Percentiles rank a stretch among this genome's conserved stretches.
These are phyloP conservation scores for Bubo blakistoni DNA, from an alignment of 2,113 vertebrate species.

Conservation along the genomic window DNA sequence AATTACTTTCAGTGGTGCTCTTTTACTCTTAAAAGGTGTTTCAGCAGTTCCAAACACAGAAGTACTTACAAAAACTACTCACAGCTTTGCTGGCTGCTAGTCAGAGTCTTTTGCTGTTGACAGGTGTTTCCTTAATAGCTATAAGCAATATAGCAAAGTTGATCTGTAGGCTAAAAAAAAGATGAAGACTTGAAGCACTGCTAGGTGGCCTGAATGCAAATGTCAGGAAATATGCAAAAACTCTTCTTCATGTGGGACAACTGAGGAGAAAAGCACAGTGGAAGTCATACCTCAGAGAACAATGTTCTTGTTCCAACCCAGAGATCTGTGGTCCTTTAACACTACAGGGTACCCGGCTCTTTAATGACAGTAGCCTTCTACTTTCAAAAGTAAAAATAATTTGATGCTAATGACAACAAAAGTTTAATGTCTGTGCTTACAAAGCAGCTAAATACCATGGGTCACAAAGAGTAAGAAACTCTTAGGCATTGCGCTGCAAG, in stretches of 20 bases:
- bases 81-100: slow-evolving; percentile 8
- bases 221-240: not conserved
- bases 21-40: slow-evolving; percentile 33
- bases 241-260: not conserved
- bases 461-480: not conserved
- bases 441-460: not conserved
- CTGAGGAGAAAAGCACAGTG: not conserved
- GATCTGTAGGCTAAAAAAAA: not conserved
- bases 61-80: slow-evolving; percentile 21
- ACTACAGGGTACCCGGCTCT: not conserved
- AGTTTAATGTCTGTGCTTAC: not conserved
- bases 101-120: not conserved
- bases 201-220: not conserved
- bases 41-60: slow-evolving; percentile 42
- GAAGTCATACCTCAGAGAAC: not conserved
- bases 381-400: not conserved
- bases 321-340: not conserved
- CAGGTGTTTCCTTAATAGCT: not conserved
- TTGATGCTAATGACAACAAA: not conserved
- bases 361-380: not conserved
- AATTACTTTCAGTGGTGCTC: not conserved
- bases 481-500: not conserved
- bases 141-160: not conserved
- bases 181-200: not conserved
- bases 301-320: not conserved